Percentiles rank a stretch among this genome's conserved stretches.
phyloP scores from a whole-genome alignment of 2,113 vertebrate genomes.

The Stegostoma tigrinum region DNA sequence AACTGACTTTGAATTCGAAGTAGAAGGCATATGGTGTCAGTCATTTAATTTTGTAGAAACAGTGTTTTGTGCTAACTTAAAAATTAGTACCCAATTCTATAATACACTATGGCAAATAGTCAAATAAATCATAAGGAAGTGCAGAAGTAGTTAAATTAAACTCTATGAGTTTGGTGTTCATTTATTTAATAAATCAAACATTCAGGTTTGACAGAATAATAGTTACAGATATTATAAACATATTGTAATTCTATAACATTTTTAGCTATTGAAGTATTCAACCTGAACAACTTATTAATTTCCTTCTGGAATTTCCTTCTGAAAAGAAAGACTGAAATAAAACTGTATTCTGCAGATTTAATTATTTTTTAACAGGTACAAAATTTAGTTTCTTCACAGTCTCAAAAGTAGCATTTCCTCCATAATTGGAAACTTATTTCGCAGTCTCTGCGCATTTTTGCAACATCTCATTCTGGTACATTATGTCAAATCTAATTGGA shows the following conservation, averaged over 20 bases:
- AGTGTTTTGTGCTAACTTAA: not conserved
- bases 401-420: not conserved
- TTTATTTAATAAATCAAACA: not conserved
- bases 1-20: not conserved
- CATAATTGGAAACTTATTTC: not conserved
- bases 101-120: not conserved
- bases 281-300: not conserved
- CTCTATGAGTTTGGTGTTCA: not conserved
- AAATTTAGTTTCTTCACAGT: not conserved
- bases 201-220: not conserved
- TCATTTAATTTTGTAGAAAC: not conserved
- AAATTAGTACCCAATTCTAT: not conserved
- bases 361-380: not conserved
- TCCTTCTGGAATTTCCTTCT: not conserved
- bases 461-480: not conserved
- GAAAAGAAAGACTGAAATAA: not conserved
- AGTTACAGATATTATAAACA: no score
- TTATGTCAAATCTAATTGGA: not conserved
- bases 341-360: not conserved
- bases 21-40: not conserved
- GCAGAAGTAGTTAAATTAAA: not conserved
- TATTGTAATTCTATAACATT: not conserved
- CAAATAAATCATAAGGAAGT: not conserved
- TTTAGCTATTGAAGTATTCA: not conserved
- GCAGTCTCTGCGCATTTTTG: not conserved